Base-by-base conservation (phyloP, 2,113 vertebrate genomes). In the Etheostoma cragini region DNA sequence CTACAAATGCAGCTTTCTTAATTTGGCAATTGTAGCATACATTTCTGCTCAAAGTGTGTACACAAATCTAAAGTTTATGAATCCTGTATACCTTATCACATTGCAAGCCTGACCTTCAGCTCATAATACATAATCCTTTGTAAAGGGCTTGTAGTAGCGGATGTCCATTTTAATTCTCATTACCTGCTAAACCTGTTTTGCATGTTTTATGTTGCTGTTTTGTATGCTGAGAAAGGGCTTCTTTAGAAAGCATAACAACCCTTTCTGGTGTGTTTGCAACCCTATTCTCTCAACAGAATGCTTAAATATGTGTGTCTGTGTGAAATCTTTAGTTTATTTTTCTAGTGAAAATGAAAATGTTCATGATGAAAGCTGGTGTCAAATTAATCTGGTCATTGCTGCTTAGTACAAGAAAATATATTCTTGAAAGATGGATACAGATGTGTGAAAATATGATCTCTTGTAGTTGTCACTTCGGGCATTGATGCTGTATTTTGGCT, bases 101-200 rank as follows among this genome's bases (percentile, higher is more conserved):
- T 58, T 16, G 26, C 33, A 33, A 66, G 47, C 16, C 62, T 64
- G 45, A 83, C 68, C 50, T 80, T 77, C 17, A n/a, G 1, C 78
- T 83, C 7, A 65, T 61, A 30, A 68, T 38, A 60, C 53, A 62
- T 11, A 77, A 54, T 61, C 61, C 30, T 68, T 57, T 75, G 30
- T 54, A 63, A 71, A 52, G 26, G 64, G 72, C 69, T 79, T 61
- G 46, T 52, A 35, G 14, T 24, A 17, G 17, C 66, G 22, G 60
- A 84, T 19, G 53, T 64, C 35, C 5, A 45, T 84, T 80, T 84
- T 66, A 52, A 33, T 84, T 72, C 46, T n/a, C 62, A 83, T 71
- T 68, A 81, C 26, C 12, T 66, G 38, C 11, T 47, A 62, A 30
- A 82, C 45, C 26, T 42, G 61, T 62, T 82, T 68, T 26, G 30